Evolutionary conservation across 2,888 invertebrate species (phyloP).

Genomic region (Anthrax anthrax): DNA sequence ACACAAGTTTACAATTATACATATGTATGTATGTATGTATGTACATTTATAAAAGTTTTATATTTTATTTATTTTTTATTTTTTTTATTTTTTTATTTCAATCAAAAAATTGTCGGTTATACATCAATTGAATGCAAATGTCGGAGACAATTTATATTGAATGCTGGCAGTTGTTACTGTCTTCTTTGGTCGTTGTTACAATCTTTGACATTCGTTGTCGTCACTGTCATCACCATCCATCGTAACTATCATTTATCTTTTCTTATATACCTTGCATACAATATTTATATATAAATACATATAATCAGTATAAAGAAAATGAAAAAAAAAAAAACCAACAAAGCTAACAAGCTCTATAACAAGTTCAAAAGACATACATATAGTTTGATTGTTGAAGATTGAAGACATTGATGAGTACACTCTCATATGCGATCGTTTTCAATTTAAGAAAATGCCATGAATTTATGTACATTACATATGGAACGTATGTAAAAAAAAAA

Average conservation of each 20-base stretch:
- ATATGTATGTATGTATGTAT: too few relatives aligned
- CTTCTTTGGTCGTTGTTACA: not conserved
- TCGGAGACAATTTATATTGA: slow-evolving; percentile 16
- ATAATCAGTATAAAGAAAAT: too few relatives aligned
- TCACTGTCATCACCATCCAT: not conserved
- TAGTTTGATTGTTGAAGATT: slow-evolving; percentile 4
- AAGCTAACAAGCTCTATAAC: not conserved
- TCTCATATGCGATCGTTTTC: not conserved
- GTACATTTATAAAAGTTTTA: too few relatives aligned
- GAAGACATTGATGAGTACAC: slow-evolving; percentile 7
- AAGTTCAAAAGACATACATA: slow-evolving; percentile 3
- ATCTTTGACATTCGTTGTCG: not conserved
- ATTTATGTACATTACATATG: too few relatives aligned
- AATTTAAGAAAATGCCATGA: too few relatives aligned
- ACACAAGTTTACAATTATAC: too few relatives aligned
- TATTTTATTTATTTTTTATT: too few relatives aligned
- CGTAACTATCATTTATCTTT: too few relatives aligned
- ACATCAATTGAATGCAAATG: slow-evolving; percentile 19
- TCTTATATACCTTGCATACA: too few relatives aligned
- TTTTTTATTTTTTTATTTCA: not conserved
- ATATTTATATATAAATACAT: too few relatives aligned
- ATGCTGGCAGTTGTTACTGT: not conserved
- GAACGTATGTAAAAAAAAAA: too few relatives aligned
- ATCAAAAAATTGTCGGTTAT: slow-evolving; percentile 14
- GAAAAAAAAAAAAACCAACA: too few relatives aligned